phyloP scores from a whole-genome alignment of 2,113 vertebrate genomes.

The Collichthys lucidus region DNA sequence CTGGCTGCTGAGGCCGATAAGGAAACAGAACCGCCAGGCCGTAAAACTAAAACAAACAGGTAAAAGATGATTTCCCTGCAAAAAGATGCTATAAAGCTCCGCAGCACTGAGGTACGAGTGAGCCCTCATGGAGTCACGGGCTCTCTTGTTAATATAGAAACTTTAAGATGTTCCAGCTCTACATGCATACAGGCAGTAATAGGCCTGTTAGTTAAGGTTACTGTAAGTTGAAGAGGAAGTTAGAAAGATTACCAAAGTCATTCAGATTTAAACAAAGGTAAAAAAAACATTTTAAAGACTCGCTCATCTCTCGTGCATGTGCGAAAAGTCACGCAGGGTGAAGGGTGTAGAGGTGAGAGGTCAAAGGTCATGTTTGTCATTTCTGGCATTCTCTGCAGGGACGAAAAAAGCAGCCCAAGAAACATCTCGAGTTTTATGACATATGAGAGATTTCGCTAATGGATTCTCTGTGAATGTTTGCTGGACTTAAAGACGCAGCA shows the following conservation, averaged over 20 bases:
- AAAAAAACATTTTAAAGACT: neutral
- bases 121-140: too few relatives aligned
- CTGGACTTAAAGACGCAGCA: neutral
- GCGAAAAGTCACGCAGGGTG: conserved; percentile 6
- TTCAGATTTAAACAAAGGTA: neutral
- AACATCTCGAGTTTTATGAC: neutral
- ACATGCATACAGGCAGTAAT: neutral
- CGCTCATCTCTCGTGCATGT: conserved; percentile 9
- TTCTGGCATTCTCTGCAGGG: conserved; percentile 19
- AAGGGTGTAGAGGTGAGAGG: conserved; percentile 18
- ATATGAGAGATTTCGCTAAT: neutral
- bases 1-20: too few relatives aligned
- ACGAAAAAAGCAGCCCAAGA: neutral
- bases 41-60: neutral
- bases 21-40: too few relatives aligned
- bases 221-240: neutral
- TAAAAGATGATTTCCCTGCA: too few relatives aligned
- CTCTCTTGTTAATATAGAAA: neutral
- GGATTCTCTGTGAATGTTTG: neutral
- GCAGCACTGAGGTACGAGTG: too few relatives aligned
- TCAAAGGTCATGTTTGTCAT: conserved; percentile 49
- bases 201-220: too few relatives aligned
- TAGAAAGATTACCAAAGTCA: neutral
- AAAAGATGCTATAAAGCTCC: too few relatives aligned
- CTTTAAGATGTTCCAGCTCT: neutral